phyloP scores from a whole-genome alignment of 1,140 invertebrate genomes.

The Rhopalosiphum maidis region DNA sequence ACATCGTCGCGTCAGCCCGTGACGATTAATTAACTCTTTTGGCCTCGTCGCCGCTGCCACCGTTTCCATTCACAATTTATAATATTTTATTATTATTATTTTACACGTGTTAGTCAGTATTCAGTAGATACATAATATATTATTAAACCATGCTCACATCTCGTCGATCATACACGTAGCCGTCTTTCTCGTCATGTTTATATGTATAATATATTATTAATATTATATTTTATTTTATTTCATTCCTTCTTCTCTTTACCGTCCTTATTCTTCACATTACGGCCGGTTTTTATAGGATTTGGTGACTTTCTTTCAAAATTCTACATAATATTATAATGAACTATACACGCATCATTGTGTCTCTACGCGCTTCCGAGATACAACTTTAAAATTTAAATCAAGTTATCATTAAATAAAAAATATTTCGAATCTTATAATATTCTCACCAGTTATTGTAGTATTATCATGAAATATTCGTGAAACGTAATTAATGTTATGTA shows the following conservation, averaged over 20 bases:
- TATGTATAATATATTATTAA: neutral
- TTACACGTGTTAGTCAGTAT: neutral
- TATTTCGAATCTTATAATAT: neutral
- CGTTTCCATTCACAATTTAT: slow-evolving; percentile 16
- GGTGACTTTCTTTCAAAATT: neutral
- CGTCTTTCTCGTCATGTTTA: neutral
- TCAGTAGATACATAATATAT: neutral
- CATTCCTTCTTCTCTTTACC: neutral
- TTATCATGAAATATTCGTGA: neutral
- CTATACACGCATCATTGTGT: neutral
- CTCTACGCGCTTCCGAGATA: neutral
- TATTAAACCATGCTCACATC: neutral
- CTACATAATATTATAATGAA: neutral
- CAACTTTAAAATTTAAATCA: neutral
- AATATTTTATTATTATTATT: neutral
- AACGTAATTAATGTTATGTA: neutral
- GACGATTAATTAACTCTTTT: slow-evolving; percentile 29
- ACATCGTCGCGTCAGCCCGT: neutral
- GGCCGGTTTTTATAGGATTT: neutral
- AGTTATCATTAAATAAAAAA: neutral
- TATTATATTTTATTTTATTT: neutral
- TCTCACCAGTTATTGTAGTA: neutral
- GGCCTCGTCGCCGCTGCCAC: slow-evolving; percentile 4
- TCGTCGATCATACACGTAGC: neutral
- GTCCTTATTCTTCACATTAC: neutral